Base-by-base conservation (phyloP, 2,113 vertebrate genomes). In the Cavia porcellus region DNA sequence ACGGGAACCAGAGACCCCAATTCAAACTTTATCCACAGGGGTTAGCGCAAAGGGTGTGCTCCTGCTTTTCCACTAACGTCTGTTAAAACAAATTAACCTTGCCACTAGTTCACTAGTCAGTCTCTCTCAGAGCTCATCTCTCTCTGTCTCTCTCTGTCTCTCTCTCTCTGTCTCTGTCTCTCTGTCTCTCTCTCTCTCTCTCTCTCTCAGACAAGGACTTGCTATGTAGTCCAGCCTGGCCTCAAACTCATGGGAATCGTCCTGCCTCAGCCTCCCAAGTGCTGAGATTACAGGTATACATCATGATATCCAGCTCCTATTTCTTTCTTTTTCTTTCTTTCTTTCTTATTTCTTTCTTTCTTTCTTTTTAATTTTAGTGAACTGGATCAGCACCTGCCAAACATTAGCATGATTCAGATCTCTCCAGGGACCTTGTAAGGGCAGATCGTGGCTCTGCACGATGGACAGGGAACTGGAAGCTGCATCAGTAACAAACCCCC, bases 41-140 rank as follows among this genome's bases (percentile, higher is more conserved):
- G 22, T 35, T 6, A 35, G n/a, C 25, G 7, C 24, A 47, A 35
- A 74, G 32, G 7, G 3, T 11, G 0, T 4, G 11, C 0, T 12
- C 1, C 11, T 2, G 5, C 66, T 68, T 88, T 86, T 50, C 86
- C 70, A 59, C 86, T 84, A 91, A 66, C 35, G 28, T 55, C 81
- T 77, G 17, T 28, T 42, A 70, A 94, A 62, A 32, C 47, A 50
- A 70, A 52, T 77, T 74, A 52, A 47, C 72, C 72, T 62, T 55
- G 42, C 62, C 35, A 32, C 24, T 59, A 84, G 81, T 50, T 82
- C 72, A 82, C 25, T 38, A 72, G 45, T 80, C 30, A 84, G 0
- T 42, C 85, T 55, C n/a, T 42, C 35, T 64, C 9, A 12, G n/a
- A 2, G 14, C 62, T 64, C 57, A 57, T 50, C 35, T 90, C 64